Conservation (phyloP, 2,797 vertebrate species). For the Microhierax caerulescens region DNA sequence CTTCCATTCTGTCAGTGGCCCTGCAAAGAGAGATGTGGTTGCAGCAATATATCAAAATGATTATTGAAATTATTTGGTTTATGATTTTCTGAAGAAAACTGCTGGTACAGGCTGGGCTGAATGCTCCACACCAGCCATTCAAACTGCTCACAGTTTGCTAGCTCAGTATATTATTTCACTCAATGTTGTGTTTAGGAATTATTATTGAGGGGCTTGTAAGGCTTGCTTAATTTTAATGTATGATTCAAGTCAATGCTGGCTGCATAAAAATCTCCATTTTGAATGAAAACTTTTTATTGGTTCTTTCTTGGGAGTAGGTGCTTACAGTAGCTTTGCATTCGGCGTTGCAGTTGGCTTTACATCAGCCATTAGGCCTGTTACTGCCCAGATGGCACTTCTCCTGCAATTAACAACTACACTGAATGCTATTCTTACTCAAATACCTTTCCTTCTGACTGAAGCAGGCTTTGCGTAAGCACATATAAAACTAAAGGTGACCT, state of each 20-base stretch:
- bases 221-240: not conserved
- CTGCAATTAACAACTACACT: not conserved
- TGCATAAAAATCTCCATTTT: not conserved
- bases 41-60: not conserved
- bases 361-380: not conserved
- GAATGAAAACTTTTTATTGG: not conserved
- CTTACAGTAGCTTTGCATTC: not conserved
- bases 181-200: not conserved
- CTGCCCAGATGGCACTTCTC: not conserved
- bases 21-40: not conserved
- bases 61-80: not conserved
- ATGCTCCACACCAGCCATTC: not conserved
- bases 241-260: not conserved
- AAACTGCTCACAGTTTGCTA: not conserved
- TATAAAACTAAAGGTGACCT: not conserved
- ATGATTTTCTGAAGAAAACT: not conserved
- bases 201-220: constrained; percentile 12
- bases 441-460: not conserved
- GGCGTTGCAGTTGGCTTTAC: not conserved
- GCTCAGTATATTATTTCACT: not conserved
- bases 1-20: not conserved
- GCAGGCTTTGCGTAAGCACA: not conserved
- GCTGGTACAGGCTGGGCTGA: not conserved
- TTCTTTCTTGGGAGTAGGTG: not conserved
- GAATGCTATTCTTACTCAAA: not conserved